phyloP scores from a whole-genome alignment of 2,888 invertebrate genomes.

The Sminthurinus aureus region DNA sequence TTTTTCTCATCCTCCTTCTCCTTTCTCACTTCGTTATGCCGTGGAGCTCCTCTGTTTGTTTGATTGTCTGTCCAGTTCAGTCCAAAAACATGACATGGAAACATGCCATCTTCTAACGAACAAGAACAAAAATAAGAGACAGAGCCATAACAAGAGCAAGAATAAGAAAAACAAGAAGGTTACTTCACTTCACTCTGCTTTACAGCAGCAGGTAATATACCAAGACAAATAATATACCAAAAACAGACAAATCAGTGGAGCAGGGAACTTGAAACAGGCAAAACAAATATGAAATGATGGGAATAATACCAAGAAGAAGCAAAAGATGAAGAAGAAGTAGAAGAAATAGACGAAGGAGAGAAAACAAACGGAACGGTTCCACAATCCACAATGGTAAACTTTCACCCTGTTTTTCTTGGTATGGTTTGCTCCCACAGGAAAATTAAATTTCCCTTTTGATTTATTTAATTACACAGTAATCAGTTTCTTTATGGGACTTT shows the following conservation, averaged over 20 bases:
- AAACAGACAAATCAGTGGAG: background rate
- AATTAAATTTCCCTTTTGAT: constrained; percentile 18
- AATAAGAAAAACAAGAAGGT: no score
- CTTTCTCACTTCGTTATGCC: no score
- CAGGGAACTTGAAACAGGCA: background rate
- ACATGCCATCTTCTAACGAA: no score
- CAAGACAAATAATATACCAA: background rate
- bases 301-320: background rate
- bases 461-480: constrained; percentile 5
- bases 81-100: no score
- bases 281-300: constrained; percentile 2
- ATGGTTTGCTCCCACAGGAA: background rate
- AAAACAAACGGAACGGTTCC: background rate
- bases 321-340: background rate
- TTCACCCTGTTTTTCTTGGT: background rate
- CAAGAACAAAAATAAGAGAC: no score
- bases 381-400: background rate
- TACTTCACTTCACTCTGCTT: no score
- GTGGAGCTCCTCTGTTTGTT: no score
- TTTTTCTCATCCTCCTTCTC: no score
- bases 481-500: background rate
- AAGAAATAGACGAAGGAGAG: background rate
- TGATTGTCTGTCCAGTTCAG: no score
- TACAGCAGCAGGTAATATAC: no score
- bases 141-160: no score